These are phyloP conservation scores for Pavo muticus DNA, from an alignment of 2,113 vertebrate species.

Conservation along the genomic window DNA sequence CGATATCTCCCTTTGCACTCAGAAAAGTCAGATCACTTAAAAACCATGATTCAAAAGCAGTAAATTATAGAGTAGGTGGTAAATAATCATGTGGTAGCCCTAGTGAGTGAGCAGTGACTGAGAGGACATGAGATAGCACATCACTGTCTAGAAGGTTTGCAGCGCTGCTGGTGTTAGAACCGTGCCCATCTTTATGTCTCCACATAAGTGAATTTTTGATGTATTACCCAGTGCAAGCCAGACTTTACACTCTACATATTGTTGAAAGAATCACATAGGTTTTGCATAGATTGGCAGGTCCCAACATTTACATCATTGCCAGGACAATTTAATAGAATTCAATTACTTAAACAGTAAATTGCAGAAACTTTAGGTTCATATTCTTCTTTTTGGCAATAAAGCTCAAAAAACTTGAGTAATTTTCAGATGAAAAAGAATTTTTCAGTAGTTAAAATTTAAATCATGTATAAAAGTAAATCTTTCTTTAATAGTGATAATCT, in stretches of 20 bases:
- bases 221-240: background rate
- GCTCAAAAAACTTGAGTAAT: background rate
- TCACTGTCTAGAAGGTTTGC: background rate
- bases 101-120: background rate
- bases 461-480: background rate
- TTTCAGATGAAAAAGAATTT: background rate
- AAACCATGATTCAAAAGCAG: background rate
- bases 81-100: background rate
- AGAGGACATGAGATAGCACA: background rate
- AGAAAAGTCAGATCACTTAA: background rate
- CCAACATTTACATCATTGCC: background rate
- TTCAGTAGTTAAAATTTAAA: background rate
- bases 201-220: background rate
- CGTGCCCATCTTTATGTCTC: background rate
- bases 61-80: background rate
- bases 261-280: background rate
- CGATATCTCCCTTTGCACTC: background rate
- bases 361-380: background rate
- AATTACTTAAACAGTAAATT: background rate
- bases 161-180: background rate
- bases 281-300: background rate
- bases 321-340: background rate
- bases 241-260: background rate
- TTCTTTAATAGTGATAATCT: background rate
- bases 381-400: background rate